A percentile compares a stretch with the other conserved stretches of the same genome.
Evolutionary conservation across 2,113 vertebrate species (phyloP).

Genomic region (Mesembrinibis cayennensis): DNA sequence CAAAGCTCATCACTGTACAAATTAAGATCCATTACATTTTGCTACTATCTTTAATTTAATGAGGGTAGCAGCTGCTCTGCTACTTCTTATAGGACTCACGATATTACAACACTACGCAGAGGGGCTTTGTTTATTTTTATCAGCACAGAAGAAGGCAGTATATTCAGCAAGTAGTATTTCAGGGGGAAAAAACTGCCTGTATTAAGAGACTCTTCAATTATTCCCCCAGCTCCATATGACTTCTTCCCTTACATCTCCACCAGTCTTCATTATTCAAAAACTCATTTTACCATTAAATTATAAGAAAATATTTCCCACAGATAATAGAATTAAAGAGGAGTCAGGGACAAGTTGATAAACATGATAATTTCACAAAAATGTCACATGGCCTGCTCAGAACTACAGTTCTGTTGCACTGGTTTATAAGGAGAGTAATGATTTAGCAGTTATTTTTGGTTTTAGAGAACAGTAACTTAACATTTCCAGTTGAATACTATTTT

Average conservation of each 20-base stretch:
- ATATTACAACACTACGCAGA: not conserved
- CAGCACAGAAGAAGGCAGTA: not conserved
- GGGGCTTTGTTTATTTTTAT: constrained; percentile 14
- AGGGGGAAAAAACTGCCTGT: not conserved
- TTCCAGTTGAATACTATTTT: not conserved
- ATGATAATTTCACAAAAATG: not conserved
- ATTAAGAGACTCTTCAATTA: constrained; percentile 19
- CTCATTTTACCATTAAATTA: constrained; percentile 38
- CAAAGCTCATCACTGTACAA: constrained; percentile 30
- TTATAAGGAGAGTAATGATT: not conserved
- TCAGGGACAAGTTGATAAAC: constrained; percentile 55
- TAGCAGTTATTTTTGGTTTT: not conserved
- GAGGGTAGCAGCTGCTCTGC: constrained; percentile 38
- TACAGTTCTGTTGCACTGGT: not conserved
- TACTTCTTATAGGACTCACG: not conserved
- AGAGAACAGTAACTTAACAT: not conserved
- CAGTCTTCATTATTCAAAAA: constrained; percentile 58
- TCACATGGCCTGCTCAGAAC: not conserved
- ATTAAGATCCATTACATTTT: constrained; percentile 55
- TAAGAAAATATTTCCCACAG: constrained; percentile 42
- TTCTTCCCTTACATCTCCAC: not conserved
- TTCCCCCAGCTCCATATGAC: not conserved
- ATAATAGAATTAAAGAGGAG: constrained; percentile 33
- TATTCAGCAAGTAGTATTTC: constrained; percentile 19
- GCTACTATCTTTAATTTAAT: constrained; percentile 50